These are phyloP conservation scores for Zaprionus camerounensis DNA, from an alignment of 1,140 invertebrate species.

Conservation along the genomic window DNA sequence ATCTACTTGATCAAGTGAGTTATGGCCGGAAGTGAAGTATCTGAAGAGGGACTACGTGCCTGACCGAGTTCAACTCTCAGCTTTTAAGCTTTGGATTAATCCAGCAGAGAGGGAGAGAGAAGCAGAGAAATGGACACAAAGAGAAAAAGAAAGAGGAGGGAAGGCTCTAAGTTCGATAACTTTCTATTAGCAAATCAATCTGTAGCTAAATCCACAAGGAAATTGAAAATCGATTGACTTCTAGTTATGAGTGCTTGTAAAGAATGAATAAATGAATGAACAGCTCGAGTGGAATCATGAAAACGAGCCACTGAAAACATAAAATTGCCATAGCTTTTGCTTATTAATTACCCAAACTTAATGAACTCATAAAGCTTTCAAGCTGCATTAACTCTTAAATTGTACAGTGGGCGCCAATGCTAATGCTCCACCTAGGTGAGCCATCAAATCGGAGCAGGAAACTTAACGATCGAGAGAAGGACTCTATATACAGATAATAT, in stretches of 20 bases:
- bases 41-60: conserved; percentile 7
- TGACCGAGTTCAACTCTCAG: neutral
- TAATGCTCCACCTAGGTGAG: conserved; percentile 1
- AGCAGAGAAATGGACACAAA: neutral
- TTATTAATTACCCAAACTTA: conserved; percentile 11
- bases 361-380: neutral
- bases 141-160: no score
- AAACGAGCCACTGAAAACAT: neutral
- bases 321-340: neutral
- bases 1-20: conserved; percentile 22
- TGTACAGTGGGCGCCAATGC: neutral
- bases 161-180: neutral
- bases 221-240: neutral
- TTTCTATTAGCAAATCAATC: neutral
- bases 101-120: neutral
- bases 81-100: neutral
- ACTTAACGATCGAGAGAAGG: neutral
- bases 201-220: neutral
- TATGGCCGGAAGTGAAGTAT: conserved; percentile 4
- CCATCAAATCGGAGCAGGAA: neutral
- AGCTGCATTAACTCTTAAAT: neutral
- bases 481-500: neutral
- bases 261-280: neutral
- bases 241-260: neutral
- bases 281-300: neutral